Percentiles rank a stretch among this genome's conserved stretches.
Evolutionary conservation across 2,113 vertebrate species (phyloP).

Genomic region (Lepus americanus): DNA sequence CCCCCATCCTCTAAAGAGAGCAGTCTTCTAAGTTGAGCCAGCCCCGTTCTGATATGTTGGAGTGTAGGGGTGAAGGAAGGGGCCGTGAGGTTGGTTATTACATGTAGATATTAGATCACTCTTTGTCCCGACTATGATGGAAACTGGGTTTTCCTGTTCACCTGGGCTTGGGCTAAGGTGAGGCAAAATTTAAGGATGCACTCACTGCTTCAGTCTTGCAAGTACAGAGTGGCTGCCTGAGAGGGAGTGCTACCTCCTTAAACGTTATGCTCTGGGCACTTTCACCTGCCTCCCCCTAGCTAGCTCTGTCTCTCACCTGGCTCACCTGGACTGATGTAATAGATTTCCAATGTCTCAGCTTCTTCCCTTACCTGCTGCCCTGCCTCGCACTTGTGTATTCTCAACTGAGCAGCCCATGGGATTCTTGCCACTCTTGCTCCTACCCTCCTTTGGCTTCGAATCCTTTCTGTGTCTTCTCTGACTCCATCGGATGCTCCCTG

Average conservation of each 20-base stretch:
- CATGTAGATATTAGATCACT: not conserved
- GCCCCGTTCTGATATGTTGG: not conserved
- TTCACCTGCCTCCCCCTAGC: not conserved
- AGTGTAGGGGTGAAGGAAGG: not conserved
- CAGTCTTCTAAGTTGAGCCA: not conserved
- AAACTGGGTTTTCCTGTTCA: not conserved
- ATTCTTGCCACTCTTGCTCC: not conserved
- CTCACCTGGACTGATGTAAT: not conserved
- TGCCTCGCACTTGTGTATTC: not conserved
- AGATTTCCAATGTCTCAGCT: not conserved
- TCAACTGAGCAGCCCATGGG: not conserved
- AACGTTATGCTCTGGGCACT: fast-evolving
- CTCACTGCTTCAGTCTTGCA: fast-evolving
- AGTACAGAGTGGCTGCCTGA: not conserved
- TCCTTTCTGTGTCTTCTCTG: not conserved
- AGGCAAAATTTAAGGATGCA: not conserved
- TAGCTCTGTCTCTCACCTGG: not conserved
- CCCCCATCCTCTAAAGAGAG: not conserved
- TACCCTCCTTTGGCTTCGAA: not conserved
- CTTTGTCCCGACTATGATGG: not conserved
- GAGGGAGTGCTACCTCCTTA: no score
- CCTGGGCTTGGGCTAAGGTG: not conserved
- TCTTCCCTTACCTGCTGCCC: not conserved
- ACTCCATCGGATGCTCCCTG: no score
- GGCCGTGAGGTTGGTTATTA: not conserved